Conservation (phyloP, 2,888 invertebrate genomes). For the Apamea epomidion region DNA sequence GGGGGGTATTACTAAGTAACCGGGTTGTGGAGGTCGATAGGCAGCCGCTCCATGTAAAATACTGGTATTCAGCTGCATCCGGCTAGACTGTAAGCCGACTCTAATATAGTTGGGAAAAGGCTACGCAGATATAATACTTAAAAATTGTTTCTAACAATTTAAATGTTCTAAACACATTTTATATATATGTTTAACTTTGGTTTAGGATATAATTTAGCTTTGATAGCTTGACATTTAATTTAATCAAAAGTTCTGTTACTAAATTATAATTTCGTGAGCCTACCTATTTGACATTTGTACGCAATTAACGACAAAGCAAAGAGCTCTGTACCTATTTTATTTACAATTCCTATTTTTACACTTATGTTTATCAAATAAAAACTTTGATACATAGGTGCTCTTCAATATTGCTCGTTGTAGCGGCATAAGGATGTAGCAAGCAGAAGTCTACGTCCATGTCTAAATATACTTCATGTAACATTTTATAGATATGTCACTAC, state of each 20-base stretch:
- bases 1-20: too few species aligned
- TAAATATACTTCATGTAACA: not conserved
- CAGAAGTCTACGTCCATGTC: not conserved
- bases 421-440: slow-evolving; percentile 24
- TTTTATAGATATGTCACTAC: too few species aligned
- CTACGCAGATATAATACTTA: too few species aligned
- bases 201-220: not conserved
- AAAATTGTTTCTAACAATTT: too few species aligned
- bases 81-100: too few species aligned
- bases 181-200: not conserved
- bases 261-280: not conserved
- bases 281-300: not conserved
- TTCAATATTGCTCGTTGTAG: slow-evolving; percentile 23
- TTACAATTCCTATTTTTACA: not conserved
- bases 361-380: not conserved
- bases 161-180: too few species aligned
- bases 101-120: too few species aligned
- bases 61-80: too few species aligned
- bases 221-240: not conserved
- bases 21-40: too few species aligned
- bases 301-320: not conserved
- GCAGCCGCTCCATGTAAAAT: too few species aligned
- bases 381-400: not conserved
- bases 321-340: not conserved
- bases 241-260: not conserved